These are phyloP conservation scores for Miniopterus natalensis DNA, from an alignment of 2,113 vertebrate genomes.

Conservation along the genomic window DNA sequence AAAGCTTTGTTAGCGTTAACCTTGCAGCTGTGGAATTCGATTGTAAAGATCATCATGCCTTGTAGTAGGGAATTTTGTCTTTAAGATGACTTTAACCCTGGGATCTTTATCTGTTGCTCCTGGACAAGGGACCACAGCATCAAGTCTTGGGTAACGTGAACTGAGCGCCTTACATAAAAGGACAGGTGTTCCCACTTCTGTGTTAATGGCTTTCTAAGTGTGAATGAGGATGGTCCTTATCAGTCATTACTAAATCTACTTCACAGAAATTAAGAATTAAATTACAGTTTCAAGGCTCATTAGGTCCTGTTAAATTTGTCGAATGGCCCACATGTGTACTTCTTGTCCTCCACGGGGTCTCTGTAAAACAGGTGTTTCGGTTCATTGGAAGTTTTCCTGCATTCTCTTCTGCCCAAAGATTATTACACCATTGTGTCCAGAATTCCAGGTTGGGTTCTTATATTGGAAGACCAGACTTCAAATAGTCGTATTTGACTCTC, in stretches of 20 bases:
- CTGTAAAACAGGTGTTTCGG: slow-evolving; percentile 79
- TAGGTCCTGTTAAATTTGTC: slow-evolving; percentile 80
- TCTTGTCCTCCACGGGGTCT: slow-evolving; percentile 70
- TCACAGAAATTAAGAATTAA: slow-evolving; percentile 83
- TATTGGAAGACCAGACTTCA: slow-evolving; percentile 79
- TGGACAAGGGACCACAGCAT: slow-evolving; percentile 8
- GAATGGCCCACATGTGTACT: slow-evolving; percentile 76
- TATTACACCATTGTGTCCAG: slow-evolving; percentile 74
- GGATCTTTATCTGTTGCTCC: slow-evolving; percentile 37
- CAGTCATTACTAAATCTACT: slow-evolving; percentile 84
- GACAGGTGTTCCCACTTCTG: slow-evolving; percentile 82
- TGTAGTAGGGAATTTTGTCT: background rate
- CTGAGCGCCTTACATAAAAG: slow-evolving; percentile 61
- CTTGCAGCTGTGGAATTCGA: background rate
- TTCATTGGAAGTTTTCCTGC: slow-evolving; percentile 63
- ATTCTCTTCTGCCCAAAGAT: slow-evolving; percentile 72
- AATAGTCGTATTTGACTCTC: slow-evolving; percentile 75
- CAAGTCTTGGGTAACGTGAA: slow-evolving; percentile 45
- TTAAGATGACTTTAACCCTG: slow-evolving; percentile 52
- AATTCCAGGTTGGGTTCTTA: slow-evolving; percentile 78
- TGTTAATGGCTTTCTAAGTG: slow-evolving; percentile 77
- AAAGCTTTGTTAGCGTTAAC: background rate
- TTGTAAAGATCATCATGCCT: background rate
- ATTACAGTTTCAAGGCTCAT: slow-evolving; percentile 84
- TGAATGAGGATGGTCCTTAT: slow-evolving; percentile 76